Percentiles rank a stretch among this genome's conserved stretches.
Evolutionary conservation across 1,140 invertebrate genomes (phyloP).

Genomic region (Drosophila nasuta): DNA sequence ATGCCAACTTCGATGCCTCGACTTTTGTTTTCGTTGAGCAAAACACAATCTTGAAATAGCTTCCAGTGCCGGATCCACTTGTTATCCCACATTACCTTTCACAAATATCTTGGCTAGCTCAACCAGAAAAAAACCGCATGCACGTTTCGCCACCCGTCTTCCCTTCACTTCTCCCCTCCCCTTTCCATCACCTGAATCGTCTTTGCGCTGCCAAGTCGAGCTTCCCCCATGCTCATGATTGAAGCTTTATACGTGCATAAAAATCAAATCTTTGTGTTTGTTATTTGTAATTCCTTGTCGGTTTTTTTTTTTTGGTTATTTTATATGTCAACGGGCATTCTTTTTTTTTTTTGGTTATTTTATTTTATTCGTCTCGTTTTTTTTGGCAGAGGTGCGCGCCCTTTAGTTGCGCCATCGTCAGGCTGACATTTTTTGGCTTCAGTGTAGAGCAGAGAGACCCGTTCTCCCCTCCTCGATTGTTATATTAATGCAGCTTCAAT

Average conservation of each 20-base stretch:
- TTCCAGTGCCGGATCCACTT: slow-evolving; percentile 37
- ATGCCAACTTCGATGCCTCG: background rate
- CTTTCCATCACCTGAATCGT: background rate
- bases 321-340: slow-evolving; percentile 66
- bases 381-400: slow-evolving; percentile 55
- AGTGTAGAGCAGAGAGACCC: slow-evolving; percentile 8
- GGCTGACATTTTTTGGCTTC: slow-evolving; percentile 49
- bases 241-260: slow-evolving; percentile 70
- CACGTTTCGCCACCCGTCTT: slow-evolving; percentile 48
- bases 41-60: slow-evolving; percentile 18
- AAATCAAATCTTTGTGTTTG: slow-evolving; percentile 76
- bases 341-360: slow-evolving; percentile 32
- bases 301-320: slow-evolving; percentile 42
- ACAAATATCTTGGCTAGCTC: slow-evolving; percentile 50
- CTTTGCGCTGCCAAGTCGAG: background rate
- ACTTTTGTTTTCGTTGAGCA: slow-evolving; percentile 9
- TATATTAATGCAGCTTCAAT: slow-evolving; percentile 80
- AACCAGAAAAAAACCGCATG: slow-evolving; percentile 56
- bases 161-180: background rate
- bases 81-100: slow-evolving; percentile 46
- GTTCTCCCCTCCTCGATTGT: background rate
- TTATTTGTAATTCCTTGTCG: slow-evolving; percentile 69
- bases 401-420: slow-evolving; percentile 46
- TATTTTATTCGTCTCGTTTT: slow-evolving; percentile 19
- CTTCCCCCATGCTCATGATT: slow-evolving; percentile 21